phyloP scores from a whole-genome alignment of 2,888 invertebrate species.

The Melikaiella ostensackeni region DNA sequence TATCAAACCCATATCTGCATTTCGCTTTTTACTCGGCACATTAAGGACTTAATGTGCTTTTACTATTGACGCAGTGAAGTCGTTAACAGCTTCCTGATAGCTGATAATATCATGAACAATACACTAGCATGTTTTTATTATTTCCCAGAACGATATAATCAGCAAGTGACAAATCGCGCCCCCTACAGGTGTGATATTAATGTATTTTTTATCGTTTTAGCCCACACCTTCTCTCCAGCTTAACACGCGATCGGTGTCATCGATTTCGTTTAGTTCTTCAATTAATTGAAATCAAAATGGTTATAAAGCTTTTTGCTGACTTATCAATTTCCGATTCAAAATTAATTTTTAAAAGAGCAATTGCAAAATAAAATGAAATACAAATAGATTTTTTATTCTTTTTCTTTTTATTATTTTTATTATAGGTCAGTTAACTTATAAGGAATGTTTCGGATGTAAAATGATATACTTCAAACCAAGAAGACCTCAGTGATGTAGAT shows the following conservation, averaged over 20 bases:
- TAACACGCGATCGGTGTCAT: not conserved
- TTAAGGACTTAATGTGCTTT: conserved; percentile 15
- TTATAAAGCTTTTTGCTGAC: not conserved
- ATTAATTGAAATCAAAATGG: not conserved
- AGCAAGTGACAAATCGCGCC: conserved; percentile 1
- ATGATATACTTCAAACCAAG: too few species aligned
- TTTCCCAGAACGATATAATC: not conserved
- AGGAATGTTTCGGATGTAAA: too few species aligned
- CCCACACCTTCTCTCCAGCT: not conserved
- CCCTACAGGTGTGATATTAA: not conserved
- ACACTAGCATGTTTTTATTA: not conserved
- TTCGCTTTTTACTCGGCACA: not conserved
- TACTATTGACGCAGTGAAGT: conserved; percentile 17
- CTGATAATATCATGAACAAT: conserved; percentile 6
- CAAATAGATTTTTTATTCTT: too few species aligned
- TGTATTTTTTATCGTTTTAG: not conserved
- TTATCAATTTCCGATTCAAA: not conserved
- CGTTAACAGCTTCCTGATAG: conserved; percentile 15
- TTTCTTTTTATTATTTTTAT: too few species aligned
- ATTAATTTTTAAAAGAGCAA: not conserved
- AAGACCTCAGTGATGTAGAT: too few species aligned
- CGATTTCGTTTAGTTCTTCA: not conserved
- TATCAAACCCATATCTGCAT: not conserved
- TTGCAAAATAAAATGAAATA: not conserved
- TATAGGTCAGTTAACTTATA: too few species aligned